Conservation (phyloP, 2,888 invertebrate species). For the Ochropleura leucogaster region DNA sequence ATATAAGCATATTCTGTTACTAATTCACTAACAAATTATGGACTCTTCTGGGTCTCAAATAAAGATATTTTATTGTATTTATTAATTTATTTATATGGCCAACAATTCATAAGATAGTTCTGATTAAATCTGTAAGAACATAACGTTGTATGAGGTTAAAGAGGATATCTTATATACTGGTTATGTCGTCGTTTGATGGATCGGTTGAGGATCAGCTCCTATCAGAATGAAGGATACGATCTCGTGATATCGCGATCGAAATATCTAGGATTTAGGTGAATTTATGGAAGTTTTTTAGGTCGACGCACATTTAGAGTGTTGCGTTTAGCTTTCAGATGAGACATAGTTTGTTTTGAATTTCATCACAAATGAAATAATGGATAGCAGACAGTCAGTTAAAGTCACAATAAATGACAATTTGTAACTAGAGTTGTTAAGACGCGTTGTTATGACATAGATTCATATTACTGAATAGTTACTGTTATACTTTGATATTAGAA, state of each 20-base stretch:
- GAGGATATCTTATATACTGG: conserved; percentile 5
- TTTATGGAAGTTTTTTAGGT: background rate
- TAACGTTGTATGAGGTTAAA: conserved; percentile 12
- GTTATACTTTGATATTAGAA: background rate
- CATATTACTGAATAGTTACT: background rate
- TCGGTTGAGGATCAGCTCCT: conserved; percentile 39
- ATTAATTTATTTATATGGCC: background rate
- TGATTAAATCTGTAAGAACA: conserved; percentile 13
- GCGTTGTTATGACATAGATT: background rate
- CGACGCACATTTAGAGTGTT: background rate
- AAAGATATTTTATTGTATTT: too few species aligned
- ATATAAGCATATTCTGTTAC: too few species aligned
- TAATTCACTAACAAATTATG: too few species aligned
- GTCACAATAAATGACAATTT: background rate
- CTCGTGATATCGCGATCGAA: conserved; percentile 18
- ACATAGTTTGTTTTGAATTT: background rate
- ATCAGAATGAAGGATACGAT: conserved; percentile 24
- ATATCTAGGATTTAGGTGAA: conserved; percentile 8
- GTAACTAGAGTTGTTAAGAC: background rate
- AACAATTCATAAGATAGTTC: conserved; percentile 20
- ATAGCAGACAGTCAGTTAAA: background rate
- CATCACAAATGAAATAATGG: background rate
- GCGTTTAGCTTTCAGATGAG: background rate
- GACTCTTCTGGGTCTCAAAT: too few species aligned
- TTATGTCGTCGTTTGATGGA: conserved; percentile 45